Evolutionary conservation across 1,140 invertebrate species (phyloP), one percentile per base, ranked within the genome.

Genomic region (Drosophila cardini): DNA sequence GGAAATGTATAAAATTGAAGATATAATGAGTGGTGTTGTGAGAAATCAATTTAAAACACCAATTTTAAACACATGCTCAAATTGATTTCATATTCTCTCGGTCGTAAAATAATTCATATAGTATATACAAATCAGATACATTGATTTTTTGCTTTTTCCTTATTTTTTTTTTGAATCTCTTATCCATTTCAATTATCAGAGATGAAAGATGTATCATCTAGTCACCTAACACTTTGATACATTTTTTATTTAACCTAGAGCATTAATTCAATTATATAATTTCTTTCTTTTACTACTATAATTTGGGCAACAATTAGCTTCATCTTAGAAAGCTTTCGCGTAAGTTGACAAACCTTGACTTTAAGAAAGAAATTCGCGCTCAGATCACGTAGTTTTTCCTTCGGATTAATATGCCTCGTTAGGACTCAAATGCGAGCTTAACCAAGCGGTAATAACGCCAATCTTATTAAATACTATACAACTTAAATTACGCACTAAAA

Each of bases 401-500:
- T 48, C 8, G 42, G 46, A 53, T 78, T 78, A 78, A 78, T 78
- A 67, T 56, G 65, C 61, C 67, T 76, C 72, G 58, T 76, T 78
- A 76, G 40, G 67, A 56, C 18, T 76, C 71, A 72, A 78, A 60
- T 46, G 72, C 57, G 72, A 62, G 61, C 76, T 78, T 62, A 57
- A 61, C 56, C 60, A 53, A 64, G 42, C 48, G 60, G 61, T 42
- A 48, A 70, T 74, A 71, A 71, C 45, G 65, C 60, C 61, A 78
- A 60, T 67, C 65, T 78, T 78, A 78, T 78, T 76, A 72, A 78
- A 78, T 72, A 75, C 56, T 76, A 78, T 72, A 75, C 56, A 76
- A 71, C 72, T 78, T 72, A 72, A 78, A 78, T 78, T 78, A 72
- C 76, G 72, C 76, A 78, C 76, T 78, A 71, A 76, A 69, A 67